Conservation (phyloP, 2,797 vertebrate species). For the Centroberyx gerrardi region DNA sequence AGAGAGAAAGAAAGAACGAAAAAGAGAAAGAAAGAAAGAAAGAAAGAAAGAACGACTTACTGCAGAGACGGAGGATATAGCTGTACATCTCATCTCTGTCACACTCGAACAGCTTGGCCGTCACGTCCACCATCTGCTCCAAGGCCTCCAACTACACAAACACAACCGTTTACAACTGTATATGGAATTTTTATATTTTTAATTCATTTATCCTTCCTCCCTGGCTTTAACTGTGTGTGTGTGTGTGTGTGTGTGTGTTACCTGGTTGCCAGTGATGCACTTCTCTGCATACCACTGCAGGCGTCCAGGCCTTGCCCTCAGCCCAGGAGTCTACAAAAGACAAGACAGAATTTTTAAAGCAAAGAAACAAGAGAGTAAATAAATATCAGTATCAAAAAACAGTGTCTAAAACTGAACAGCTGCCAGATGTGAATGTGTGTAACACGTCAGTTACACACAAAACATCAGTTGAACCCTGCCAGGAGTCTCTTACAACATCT, state of each 20-base stretch:
- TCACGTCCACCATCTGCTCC: constrained; percentile 93
- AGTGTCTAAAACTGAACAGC: neutral
- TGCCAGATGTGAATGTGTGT: no score
- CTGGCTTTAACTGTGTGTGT: neutral
- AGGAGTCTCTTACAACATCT: neutral
- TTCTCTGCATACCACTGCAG: constrained; percentile 92
- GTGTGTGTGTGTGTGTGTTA: constrained; percentile 59
- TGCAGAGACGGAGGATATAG: constrained; percentile 88
- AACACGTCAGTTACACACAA: no score
- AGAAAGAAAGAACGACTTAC: constrained; percentile 83
- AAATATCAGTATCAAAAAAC: neutral
- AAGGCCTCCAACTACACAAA: constrained; percentile 87
- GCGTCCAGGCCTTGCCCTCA: constrained; percentile 88
- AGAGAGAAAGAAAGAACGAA: neutral
- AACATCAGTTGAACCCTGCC: no score
- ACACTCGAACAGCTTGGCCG: constrained; percentile 93
- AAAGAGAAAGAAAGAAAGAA: neutral
- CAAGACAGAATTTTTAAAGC: neutral
- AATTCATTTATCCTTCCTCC: neutral
- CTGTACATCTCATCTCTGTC: constrained; percentile 95
- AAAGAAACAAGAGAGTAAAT: neutral
- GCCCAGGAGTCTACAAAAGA: constrained; percentile 89
- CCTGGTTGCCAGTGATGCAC: constrained; percentile 88
- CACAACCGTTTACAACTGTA: constrained; percentile 11
- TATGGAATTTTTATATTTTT: neutral